Evolutionary conservation across 2,888 invertebrate species (phyloP).

Genomic region (Platycheirus albimanus): DNA sequence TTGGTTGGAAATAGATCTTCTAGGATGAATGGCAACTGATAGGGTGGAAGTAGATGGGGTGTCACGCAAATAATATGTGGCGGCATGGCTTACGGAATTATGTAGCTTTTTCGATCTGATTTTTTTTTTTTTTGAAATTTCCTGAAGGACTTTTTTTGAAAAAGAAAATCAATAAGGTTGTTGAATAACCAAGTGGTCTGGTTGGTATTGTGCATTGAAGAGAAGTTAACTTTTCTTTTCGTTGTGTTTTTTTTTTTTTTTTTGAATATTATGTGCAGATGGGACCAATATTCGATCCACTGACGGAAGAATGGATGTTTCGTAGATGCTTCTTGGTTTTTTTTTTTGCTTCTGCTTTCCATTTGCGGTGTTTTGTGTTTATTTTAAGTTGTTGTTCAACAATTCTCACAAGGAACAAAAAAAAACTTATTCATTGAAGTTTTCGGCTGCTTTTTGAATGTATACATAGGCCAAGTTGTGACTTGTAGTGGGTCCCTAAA

Average conservation of each 20-base stretch:
- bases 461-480: slow-evolving; percentile 37
- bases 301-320: slow-evolving; percentile 15
- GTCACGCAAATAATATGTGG: slow-evolving; percentile 68
- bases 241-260: neutral
- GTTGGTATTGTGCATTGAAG: slow-evolving; percentile 27
- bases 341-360: too few relatives aligned
- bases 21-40: slow-evolving; percentile 39
- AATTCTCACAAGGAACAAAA: slow-evolving; percentile 23
- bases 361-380: slow-evolving; percentile 27
- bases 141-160: neutral
- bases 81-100: slow-evolving; percentile 70
- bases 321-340: too few relatives aligned
- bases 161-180: slow-evolving; percentile 66
- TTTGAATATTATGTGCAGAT: slow-evolving; percentile 54
- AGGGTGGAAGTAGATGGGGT: slow-evolving; percentile 30
- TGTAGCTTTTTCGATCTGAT: slow-evolving; percentile 65
- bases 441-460: slow-evolving; percentile 24
- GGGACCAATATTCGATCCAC: slow-evolving; percentile 43
- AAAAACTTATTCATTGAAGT: slow-evolving; percentile 63
- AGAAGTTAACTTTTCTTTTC: slow-evolving; percentile 48
- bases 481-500: slow-evolving; percentile 1
- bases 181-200: slow-evolving; percentile 63
- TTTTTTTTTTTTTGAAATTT: neutral
- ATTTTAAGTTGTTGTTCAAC: slow-evolving; percentile 59
- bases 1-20: slow-evolving; percentile 41